These are phyloP conservation scores for Orussus abietinus DNA, from an alignment of 1,140 invertebrate species.

Conservation along the genomic window DNA sequence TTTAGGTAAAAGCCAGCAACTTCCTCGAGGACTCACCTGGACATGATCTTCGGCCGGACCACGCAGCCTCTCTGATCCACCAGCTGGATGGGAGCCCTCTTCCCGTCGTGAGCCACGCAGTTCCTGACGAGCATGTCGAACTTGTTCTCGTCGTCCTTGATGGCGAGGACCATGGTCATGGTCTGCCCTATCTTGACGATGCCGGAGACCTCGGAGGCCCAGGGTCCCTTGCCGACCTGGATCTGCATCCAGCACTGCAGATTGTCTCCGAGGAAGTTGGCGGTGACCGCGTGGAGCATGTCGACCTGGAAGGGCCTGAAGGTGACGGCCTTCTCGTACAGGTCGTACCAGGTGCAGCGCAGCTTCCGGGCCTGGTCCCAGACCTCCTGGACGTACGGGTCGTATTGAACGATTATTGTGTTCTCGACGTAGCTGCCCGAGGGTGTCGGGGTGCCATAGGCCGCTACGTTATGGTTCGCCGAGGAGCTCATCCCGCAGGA, in stretches of 20 bases:
- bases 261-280: constrained; percentile 92
- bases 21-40: constrained; percentile 44
- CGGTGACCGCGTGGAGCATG: constrained; percentile 89
- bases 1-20: too few relatives aligned
- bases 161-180: constrained; percentile 93
- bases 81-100: constrained; percentile 85
- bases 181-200: constrained; percentile 95
- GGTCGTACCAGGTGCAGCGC: constrained; percentile 91
- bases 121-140: constrained; percentile 93
- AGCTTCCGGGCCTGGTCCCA: constrained; percentile 83
- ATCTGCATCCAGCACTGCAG: constrained; percentile 96
- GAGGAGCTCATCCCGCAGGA: constrained; percentile 88
- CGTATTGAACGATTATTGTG: constrained; percentile 92
- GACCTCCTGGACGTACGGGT: constrained; percentile 90
- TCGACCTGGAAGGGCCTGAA: constrained; percentile 92
- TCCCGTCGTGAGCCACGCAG: constrained; percentile 91
- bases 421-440: constrained; percentile 92
- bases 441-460: constrained; percentile 75
- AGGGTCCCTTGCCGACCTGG: constrained; percentile 90
- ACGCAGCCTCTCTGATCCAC: constrained; percentile 91
- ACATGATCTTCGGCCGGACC: constrained; percentile 90
- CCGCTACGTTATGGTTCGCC: constrained; percentile 76
- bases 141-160: constrained; percentile 93
- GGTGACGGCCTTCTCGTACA: constrained; percentile 91
- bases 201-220: constrained; percentile 90